Percentiles rank a stretch among this genome's conserved stretches.
These are phyloP conservation scores for Blennius ocellaris DNA, from an alignment of 2,113 vertebrate genomes.

Conservation along the genomic window DNA sequence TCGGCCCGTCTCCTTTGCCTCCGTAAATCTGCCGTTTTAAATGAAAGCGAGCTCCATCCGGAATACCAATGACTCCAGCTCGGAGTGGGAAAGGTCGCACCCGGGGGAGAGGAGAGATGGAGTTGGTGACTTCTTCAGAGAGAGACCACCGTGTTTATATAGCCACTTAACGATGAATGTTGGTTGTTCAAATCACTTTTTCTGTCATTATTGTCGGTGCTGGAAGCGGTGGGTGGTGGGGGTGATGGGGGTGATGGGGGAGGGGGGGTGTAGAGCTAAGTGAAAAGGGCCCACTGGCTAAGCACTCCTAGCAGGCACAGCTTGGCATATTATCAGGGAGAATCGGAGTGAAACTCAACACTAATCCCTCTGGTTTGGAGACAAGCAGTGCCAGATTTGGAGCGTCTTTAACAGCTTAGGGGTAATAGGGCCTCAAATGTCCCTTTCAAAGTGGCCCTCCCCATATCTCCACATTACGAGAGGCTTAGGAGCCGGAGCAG, in stretches of 20 bases:
- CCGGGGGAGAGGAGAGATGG: background rate
- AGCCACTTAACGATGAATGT: conserved; percentile 27
- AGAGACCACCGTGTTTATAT: conserved; percentile 28
- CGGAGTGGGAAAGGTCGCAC: conserved; percentile 12
- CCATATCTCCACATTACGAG: conserved; percentile 63
- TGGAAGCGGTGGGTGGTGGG: conserved; percentile 1
- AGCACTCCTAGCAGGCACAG: conserved; percentile 49
- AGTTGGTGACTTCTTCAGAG: conserved; percentile 25
- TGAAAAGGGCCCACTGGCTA: conserved; percentile 53
- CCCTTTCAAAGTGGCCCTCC: conserved; percentile 65
- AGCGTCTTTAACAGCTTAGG: conserved; percentile 72
- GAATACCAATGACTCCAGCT: conserved; percentile 53
- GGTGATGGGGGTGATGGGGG: conserved; percentile 1
- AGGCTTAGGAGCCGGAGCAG: conserved; percentile 65
- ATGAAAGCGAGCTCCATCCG: conserved; percentile 42
- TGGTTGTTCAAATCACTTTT: conserved; percentile 27
- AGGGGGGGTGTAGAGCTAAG: conserved; percentile 21
- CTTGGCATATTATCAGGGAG: conserved; percentile 68
- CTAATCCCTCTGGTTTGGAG: conserved; percentile 77
- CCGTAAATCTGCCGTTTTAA: conserved; percentile 37
- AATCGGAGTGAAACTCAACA: conserved; percentile 68
- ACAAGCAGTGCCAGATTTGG: conserved; percentile 70
- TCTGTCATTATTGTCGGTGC: conserved; percentile 27
- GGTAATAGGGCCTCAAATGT: conserved; percentile 73
- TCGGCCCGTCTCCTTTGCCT: conserved; percentile 27